A percentile compares a stretch with the other conserved stretches of the same genome.
Evolutionary conservation across 2,888 invertebrate genomes (phyloP).

Genomic region (Euzophera pinguis): DNA sequence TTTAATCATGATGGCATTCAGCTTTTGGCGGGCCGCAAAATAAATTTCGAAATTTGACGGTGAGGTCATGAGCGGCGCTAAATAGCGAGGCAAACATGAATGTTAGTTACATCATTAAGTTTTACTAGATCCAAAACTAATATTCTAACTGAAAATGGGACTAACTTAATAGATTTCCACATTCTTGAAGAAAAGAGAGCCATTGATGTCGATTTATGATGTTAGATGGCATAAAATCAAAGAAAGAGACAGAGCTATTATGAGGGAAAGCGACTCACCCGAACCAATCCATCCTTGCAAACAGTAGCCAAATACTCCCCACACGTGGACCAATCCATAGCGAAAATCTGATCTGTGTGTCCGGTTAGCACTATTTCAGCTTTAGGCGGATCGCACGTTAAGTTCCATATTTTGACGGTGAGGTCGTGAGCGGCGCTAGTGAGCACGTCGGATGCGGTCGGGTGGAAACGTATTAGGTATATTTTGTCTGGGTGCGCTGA

Average conservation of each 20-base stretch:
- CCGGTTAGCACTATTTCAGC: conserved; percentile 81
- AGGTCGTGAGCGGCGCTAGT: conserved; percentile 95
- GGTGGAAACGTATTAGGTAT: conserved; percentile 92
- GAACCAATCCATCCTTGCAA: conserved; percentile 91
- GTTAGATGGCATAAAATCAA: no score
- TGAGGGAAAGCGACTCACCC: conserved; percentile 55
- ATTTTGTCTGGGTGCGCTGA: conserved; percentile 94
- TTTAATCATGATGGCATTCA: no score
- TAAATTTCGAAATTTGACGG: no score
- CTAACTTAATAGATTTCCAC: no score
- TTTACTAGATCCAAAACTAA: no score
- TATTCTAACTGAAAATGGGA: no score
- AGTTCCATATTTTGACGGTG: conserved; percentile 93
- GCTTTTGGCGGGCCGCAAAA: no score
- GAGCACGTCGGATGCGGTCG: conserved; percentile 91
- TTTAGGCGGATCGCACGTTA: conserved; percentile 60
- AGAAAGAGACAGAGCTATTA: background rate
- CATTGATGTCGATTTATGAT: no score
- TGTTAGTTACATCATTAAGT: no score
- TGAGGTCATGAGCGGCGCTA: no score
- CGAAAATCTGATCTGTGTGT: conserved; percentile 94
- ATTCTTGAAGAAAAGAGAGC: no score
- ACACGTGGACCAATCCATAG: conserved; percentile 95
- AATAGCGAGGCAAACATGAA: no score
- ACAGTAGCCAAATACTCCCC: conserved; percentile 92